These are phyloP conservation scores for Craterocephalus amniculus DNA, from an alignment of 2,797 vertebrate genomes.

Conservation along the genomic window DNA sequence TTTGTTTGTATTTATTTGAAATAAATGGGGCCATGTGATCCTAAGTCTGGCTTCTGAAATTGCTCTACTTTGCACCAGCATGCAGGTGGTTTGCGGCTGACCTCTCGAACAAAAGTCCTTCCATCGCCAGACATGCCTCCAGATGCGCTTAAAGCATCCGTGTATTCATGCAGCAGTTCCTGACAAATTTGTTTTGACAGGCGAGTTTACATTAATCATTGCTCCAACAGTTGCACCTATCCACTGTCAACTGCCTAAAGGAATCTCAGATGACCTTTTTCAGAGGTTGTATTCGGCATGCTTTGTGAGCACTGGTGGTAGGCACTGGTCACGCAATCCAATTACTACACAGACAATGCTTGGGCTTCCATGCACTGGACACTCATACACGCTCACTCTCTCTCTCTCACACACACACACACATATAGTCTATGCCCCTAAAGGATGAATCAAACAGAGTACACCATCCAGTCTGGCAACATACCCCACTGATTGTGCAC, in stretches of 20 bases:
- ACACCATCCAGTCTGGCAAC: conserved; percentile 58
- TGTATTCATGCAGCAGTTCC: conserved; percentile 20
- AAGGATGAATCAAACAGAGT: conserved; percentile 49
- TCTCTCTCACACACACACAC: conserved; percentile 17
- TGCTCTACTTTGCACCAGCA: conserved; percentile 43
- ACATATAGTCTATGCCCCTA: conserved; percentile 38
- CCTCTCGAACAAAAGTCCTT: conserved; percentile 29
- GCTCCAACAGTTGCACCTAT: conserved; percentile 42
- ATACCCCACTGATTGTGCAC: conserved; percentile 45
- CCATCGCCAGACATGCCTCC: conserved; percentile 18
- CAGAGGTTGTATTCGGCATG: conserved; percentile 64
- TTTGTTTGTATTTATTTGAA: background rate
- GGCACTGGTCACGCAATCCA: conserved; percentile 65
- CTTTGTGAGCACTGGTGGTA: conserved; percentile 50
- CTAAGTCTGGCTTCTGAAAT: conserved; percentile 35
- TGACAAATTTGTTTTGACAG: conserved; percentile 54
- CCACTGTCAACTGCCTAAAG: conserved; percentile 27
- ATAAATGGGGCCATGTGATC: conserved; percentile 15
- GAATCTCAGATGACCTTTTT: conserved; percentile 66
- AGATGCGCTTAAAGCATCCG: conserved; percentile 33
- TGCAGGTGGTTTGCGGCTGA: conserved; percentile 47
- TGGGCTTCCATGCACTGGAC: conserved; percentile 28
- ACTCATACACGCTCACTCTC: background rate
- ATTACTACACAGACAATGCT: conserved; percentile 54
- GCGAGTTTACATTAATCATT: conserved; percentile 42